Base-by-base conservation (phyloP, 2,888 invertebrate genomes). In the Antitype chi region DNA sequence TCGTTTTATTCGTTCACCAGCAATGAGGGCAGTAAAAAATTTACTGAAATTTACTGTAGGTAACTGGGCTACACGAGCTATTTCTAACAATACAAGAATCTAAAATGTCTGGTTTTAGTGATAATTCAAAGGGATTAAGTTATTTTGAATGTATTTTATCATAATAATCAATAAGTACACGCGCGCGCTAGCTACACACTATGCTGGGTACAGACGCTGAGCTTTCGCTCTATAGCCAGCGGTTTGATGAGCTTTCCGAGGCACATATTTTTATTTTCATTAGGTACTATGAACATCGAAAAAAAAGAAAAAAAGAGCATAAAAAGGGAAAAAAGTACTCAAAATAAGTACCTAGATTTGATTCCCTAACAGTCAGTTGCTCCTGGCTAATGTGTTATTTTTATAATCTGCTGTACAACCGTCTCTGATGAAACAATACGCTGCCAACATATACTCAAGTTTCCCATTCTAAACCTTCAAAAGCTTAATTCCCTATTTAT, bases 1-100 rank as follows among this genome's bases (percentile, higher is more conserved):
- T 70, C 20, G 0, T 63, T 80, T n/a, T 20, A 64, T 80, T 80
- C 55, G 28, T 68, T 71, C 52, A 28, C 1, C 11, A 68, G 25
- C 7, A 67, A 25, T 5, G 23, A 53, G n/a, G 6, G 20, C 11
- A 23, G 38, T 70, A 70, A 1, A 32, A 57, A 28, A 49, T 17
- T n/a, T n/a, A 55, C 3, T 7, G 23, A n/a, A n/a, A 32, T 28
- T 28, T 17, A 59, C 0, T 3, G 5, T 2, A 23, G 20, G 28
- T 20, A 20, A n/a, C 6, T 67, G 11, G 23, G 1, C 17, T 38
- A 47, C 4, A 28, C 0, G n/a, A 0, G 25, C 7, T 49, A 47
- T 53, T 52, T 78, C 0, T 59, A 13, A 17, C 23, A 53, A 47
- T 17, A 17, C 8, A 23, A 6, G 6, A 43, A 75, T 53, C 1